These are phyloP conservation scores for Tetranychus piercei DNA, from an alignment of 2,888 invertebrate genomes.

Conservation along the genomic window DNA sequence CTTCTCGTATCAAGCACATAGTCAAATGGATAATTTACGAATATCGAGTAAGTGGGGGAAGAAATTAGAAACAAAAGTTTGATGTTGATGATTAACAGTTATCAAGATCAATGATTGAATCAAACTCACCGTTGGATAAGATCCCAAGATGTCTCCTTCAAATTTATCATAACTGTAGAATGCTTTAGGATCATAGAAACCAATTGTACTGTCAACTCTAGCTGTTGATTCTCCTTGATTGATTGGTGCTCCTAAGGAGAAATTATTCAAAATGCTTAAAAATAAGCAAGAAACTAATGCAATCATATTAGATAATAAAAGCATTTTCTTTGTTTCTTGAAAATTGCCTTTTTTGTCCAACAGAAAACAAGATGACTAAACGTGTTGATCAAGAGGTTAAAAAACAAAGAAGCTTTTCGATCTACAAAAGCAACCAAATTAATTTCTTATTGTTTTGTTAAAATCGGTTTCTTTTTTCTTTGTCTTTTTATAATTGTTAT, in stretches of 20 bases:
- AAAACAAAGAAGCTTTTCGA: no score
- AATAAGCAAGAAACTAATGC: background rate
- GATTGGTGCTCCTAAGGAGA: background rate
- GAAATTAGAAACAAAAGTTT: background rate
- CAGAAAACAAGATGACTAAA: no score
- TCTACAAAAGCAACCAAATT: no score
- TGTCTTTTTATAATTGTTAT: no score
- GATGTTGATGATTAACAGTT: background rate
- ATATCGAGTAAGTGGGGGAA: background rate
- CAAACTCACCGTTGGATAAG: background rate
- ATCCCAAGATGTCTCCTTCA: slow-evolving; percentile 11
- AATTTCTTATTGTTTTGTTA: no score
- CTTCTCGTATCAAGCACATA: no score
- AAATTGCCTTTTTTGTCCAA: no score
- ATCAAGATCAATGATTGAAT: background rate
- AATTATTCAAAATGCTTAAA: background rate
- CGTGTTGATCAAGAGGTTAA: no score
- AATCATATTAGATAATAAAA: background rate
- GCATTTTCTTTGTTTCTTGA: no score
- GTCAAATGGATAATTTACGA: background rate
- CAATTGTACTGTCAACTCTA: background rate
- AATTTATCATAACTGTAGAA: slow-evolving; percentile 8
- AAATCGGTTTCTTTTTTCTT: no score
- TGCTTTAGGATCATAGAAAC: slow-evolving; percentile 6
- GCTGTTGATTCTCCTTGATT: background rate